Conservation (phyloP, 2,113 vertebrate species). For the Nettapus auritus region DNA sequence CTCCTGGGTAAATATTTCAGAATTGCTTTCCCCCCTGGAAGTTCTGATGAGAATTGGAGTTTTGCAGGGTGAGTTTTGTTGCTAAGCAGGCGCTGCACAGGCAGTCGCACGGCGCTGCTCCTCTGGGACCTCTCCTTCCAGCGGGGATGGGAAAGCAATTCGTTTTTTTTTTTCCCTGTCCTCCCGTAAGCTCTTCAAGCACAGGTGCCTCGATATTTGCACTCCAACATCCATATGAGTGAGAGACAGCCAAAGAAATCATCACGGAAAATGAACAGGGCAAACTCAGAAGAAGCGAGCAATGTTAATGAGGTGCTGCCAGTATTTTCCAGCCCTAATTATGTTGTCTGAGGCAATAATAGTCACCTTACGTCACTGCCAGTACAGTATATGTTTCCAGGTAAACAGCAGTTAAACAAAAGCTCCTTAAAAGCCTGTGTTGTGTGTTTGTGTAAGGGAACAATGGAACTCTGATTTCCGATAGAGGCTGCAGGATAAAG, state of each 20-base stretch:
- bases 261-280: background rate
- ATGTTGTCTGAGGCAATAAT: background rate
- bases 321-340: background rate
- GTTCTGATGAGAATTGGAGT: background rate
- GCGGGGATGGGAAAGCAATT: background rate
- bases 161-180: background rate
- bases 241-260: background rate
- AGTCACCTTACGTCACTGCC: background rate
- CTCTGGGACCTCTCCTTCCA: background rate
- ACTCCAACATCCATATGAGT: background rate
- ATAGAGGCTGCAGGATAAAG: background rate
- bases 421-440: background rate
- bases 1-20: background rate
- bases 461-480: conserved; percentile 17
- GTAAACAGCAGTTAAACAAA: conserved; percentile 55
- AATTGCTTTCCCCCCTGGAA: background rate
- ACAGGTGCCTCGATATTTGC: background rate
- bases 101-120: background rate
- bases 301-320: background rate
- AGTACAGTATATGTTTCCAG: conserved; percentile 26
- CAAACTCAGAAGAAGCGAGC: background rate
- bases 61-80: background rate
- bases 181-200: background rate
- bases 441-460: conserved; percentile 36
- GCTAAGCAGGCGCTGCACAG: background rate